phyloP scores from a whole-genome alignment of 2,888 invertebrate genomes.

The Parascotia fuliginaria region DNA sequence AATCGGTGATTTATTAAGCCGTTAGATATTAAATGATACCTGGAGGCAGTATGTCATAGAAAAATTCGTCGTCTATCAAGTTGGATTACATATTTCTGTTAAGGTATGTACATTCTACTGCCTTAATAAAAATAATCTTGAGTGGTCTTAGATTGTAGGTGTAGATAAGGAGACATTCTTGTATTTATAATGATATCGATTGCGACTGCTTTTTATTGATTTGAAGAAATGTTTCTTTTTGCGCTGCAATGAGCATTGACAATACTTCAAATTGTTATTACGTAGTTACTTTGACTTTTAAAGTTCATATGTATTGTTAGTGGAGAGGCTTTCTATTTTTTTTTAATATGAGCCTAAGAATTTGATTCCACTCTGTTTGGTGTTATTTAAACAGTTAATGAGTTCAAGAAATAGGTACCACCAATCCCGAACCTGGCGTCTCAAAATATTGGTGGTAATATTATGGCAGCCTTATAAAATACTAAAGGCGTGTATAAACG shows the following conservation, averaged over 20 bases:
- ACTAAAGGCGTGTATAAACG: too few species aligned
- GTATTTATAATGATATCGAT: slow-evolving; percentile 23
- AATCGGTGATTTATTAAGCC: slow-evolving; percentile 44
- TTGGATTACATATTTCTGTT: slow-evolving; percentile 29
- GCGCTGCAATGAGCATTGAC: background rate
- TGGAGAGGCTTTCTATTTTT: too few species aligned
- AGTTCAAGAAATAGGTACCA: too few species aligned
- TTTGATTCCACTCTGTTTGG: too few species aligned
- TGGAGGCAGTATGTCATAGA: slow-evolving; percentile 36
- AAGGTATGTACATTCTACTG: slow-evolving; percentile 34
- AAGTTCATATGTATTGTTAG: too few species aligned
- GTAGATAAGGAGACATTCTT: slow-evolving; percentile 38
- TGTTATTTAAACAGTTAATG: too few species aligned
- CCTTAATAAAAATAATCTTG: slow-evolving; percentile 39
- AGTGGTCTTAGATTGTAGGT: slow-evolving; percentile 29
- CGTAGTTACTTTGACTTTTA: too few species aligned
- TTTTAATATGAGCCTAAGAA: too few species aligned
- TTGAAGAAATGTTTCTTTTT: background rate
- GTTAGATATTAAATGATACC: slow-evolving; percentile 43
- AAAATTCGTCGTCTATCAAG: slow-evolving; percentile 38
- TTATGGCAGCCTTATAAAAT: too few species aligned
- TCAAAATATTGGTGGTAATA: too few species aligned
- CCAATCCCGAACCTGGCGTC: too few species aligned
- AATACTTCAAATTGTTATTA: background rate
- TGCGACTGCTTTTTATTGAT: slow-evolving; percentile 5